Percentiles rank a stretch among this genome's conserved stretches.
phyloP scores from a whole-genome alignment of 2,888 invertebrate species.

The Eupsilia transversa region DNA sequence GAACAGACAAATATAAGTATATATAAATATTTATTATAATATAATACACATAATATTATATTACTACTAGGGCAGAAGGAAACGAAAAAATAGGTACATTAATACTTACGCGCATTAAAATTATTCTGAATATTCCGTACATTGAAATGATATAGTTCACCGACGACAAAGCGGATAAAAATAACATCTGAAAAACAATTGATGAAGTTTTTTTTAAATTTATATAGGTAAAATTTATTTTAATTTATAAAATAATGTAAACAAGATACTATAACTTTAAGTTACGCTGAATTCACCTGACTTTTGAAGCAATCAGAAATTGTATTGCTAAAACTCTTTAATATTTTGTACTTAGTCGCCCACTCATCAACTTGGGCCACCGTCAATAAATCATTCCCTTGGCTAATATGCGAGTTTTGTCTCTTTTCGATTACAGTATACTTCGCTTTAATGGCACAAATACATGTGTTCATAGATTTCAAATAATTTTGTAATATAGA shows the following conservation, averaged over 20 bases:
- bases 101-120: conserved; percentile 24
- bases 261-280: neutral
- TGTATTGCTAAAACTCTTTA: conserved; percentile 28
- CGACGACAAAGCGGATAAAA: conserved; percentile 2
- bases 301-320: conserved; percentile 21
- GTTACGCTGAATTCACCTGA: conserved; percentile 21
- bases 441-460: conserved; percentile 3
- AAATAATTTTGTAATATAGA: conserved; percentile 19
- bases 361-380: conserved; percentile 18
- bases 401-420: neutral
- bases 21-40: too few species aligned
- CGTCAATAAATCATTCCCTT: neutral
- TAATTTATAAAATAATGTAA: too few species aligned
- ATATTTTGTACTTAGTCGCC: conserved; percentile 21
- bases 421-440: neutral
- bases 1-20: too few species aligned
- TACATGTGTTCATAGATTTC: neutral
- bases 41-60: too few species aligned
- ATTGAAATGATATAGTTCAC: conserved; percentile 14
- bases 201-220: neutral
- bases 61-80: neutral
- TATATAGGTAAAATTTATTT: too few species aligned
- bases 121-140: conserved; percentile 12
- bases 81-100: neutral
- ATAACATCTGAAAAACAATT: conserved; percentile 30